phyloP scores from a whole-genome alignment of 2,888 invertebrate genomes.

The Ophraella communa region DNA sequence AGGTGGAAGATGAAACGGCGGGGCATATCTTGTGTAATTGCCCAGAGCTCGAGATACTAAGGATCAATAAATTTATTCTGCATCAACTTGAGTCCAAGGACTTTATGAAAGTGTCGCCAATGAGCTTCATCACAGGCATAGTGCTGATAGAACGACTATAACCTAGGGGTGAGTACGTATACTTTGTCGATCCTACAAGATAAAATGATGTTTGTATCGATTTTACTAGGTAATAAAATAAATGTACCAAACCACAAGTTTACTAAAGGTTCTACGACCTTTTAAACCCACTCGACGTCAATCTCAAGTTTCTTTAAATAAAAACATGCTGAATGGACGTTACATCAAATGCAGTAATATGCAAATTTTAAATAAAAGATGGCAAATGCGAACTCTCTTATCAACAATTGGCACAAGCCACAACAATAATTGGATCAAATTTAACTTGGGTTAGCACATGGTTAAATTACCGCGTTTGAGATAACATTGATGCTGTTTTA shows the following conservation, averaged over 20 bases:
- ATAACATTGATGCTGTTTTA: slow-evolving; percentile 12
- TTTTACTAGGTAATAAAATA: not conserved
- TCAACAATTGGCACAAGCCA: slow-evolving; percentile 36
- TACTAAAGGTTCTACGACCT: slow-evolving; percentile 13
- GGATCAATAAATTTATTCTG: too few species aligned
- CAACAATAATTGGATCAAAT: slow-evolving; percentile 34
- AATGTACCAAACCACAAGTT: not conserved
- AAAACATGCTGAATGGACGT: slow-evolving; percentile 1
- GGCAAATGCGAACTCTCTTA: slow-evolving; percentile 25
- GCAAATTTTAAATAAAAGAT: not conserved
- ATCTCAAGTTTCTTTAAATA: slow-evolving; percentile 13
- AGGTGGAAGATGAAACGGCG: too few species aligned
- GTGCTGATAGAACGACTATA: too few species aligned
- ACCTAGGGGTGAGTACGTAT: too few species aligned
- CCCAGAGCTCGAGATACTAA: too few species aligned
- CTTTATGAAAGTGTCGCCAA: too few species aligned
- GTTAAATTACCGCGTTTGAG: slow-evolving; percentile 14
- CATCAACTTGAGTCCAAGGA: too few species aligned
- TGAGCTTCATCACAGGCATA: too few species aligned
- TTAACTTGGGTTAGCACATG: slow-evolving; percentile 26
- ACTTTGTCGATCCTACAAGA: too few species aligned
- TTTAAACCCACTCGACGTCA: slow-evolving; percentile 3
- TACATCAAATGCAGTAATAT: not conserved
- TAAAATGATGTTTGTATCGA: too few species aligned
- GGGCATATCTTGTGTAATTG: too few species aligned